Evolutionary conservation across 2,113 vertebrate species (phyloP), one percentile per base, ranked within the genome.

Genomic region (Miniopterus natalensis): DNA sequence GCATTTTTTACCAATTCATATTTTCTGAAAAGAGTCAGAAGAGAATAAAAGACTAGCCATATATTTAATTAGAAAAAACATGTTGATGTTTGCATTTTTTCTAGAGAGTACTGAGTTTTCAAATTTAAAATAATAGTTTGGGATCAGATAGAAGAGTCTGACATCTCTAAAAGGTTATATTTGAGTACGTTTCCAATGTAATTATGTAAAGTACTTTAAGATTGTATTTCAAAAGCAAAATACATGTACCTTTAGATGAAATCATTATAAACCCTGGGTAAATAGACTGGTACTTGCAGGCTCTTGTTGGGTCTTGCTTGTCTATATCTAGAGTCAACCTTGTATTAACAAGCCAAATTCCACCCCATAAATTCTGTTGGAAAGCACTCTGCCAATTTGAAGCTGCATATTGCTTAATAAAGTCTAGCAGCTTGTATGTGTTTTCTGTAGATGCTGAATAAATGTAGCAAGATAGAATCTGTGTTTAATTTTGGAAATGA

Each of bases 261-360:
- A 90, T 94, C 31, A 6, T 59, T 87, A 20, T 57, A 92, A 90
- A 80, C 36, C 42, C 31, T 93, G 87, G 36, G 90, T 88, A 85
- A 51, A 93, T 71, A 61, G 31, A 23, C 29, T 21, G 51, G 18
- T 18, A 88, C 55, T 84, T 93, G 90, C 61, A 84, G 42, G 20
- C 63, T 96, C 96, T 77, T 97, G 96, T 94, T 78, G 59, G 68
- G 31, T 79, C 96, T 94, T 92, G 95, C 47, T 73, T 70, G 57
- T 94, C 53, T 95, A 29, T 49, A 83, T 77, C 73, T 88, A 14
- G 23, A 86, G 51, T 66, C 36, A 3, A 36, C 73, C 81, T 51
- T 94, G 92, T 70, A n/a, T 51, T 47, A 61, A 86, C 95, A 88
- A 3, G 96, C 74, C 71, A 61, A 36, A 83, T 96, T 93, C 85